A percentile compares a stretch with the other conserved stretches of the same genome.
Evolutionary conservation across 2,797 vertebrate genomes (phyloP).

Genomic region (Sorex maritimensis): DNA sequence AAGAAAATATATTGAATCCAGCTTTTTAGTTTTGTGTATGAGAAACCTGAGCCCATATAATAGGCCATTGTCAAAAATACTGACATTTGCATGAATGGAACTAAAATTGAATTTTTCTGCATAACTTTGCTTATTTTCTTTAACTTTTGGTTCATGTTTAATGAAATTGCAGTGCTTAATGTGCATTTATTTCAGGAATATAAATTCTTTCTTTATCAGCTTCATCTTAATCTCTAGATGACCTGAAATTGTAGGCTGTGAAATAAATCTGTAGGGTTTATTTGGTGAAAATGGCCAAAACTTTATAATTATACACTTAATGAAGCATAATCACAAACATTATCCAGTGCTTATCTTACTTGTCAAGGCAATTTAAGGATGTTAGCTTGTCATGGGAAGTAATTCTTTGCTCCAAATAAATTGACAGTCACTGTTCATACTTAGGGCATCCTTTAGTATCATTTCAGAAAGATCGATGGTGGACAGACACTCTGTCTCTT

Average conservation of each 20-base stretch:
- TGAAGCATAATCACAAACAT: slow-evolving; percentile 9
- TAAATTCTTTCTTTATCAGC: slow-evolving; percentile 5
- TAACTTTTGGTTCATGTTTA: not conserved
- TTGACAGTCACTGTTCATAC: not conserved
- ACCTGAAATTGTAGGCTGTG: slow-evolving; percentile 28
- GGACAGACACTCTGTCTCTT: not conserved
- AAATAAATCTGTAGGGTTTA: slow-evolving; percentile 28
- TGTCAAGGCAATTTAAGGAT: slow-evolving; percentile 53
- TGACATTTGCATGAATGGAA: slow-evolving; percentile 2
- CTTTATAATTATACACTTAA: slow-evolving; percentile 36
- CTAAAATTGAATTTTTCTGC: slow-evolving; percentile 35
- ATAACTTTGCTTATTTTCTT: not conserved
- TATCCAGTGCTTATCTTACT: not conserved
- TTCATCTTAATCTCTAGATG: slow-evolving; percentile 34
- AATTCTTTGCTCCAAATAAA: slow-evolving; percentile 29
- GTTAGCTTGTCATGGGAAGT: not conserved
- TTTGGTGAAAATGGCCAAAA: slow-evolving; percentile 41
- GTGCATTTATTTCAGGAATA: slow-evolving; percentile 43
- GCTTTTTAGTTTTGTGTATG: slow-evolving; percentile 32
- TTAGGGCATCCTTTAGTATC: slow-evolving; percentile 12
- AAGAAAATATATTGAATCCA: not conserved
- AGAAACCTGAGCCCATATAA: slow-evolving; percentile 19
- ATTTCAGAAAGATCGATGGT: slow-evolving; percentile 20
- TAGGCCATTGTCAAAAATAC: slow-evolving; percentile 32
- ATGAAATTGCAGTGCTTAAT: not conserved